These are phyloP conservation scores for Stigmatopora nigra DNA, from an alignment of 2,113 vertebrate genomes.

Conservation along the genomic window DNA sequence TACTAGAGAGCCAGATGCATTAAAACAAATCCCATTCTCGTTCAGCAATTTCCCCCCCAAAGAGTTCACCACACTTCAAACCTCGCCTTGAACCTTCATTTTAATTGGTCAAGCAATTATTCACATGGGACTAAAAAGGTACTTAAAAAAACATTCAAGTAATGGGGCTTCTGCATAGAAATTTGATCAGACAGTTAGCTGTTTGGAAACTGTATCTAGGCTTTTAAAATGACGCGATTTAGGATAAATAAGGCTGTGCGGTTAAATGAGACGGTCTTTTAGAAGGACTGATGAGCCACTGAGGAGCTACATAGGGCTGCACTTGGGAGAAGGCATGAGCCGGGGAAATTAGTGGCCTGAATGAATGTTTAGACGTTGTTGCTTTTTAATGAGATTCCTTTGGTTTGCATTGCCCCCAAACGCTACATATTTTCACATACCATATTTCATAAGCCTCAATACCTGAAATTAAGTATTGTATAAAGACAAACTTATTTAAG, in stretches of 20 bases:
- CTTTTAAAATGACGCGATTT: conserved; percentile 51
- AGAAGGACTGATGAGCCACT: conserved; percentile 50
- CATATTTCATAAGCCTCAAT: conserved; percentile 24
- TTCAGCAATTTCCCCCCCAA: conserved; percentile 24
- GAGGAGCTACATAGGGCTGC: conserved; percentile 37
- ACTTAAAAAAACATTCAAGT: conserved; percentile 22
- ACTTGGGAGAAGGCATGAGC: conserved; percentile 36
- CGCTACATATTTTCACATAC: conserved; percentile 28
- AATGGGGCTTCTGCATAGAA: conserved; percentile 25
- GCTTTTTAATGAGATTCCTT: conserved; percentile 44
- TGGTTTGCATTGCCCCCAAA: conserved; percentile 22
- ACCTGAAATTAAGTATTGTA: conserved; percentile 4
- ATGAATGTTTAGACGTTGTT: conserved; percentile 46
- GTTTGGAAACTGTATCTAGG: conserved; percentile 34
- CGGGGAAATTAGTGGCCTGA: conserved; percentile 56
- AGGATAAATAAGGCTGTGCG: conserved; percentile 46
- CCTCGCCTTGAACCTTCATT: conserved; percentile 60
- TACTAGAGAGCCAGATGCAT: conserved; percentile 36
- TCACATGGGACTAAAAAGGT: conserved; percentile 14
- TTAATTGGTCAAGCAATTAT: conserved; percentile 59
- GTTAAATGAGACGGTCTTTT: conserved; percentile 52
- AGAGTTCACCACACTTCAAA: conserved; percentile 26
- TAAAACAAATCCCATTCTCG: conserved; percentile 31
- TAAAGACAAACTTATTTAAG: background rate
- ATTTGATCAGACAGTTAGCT: conserved; percentile 41